Evolutionary conservation across 2,888 invertebrate species (phyloP).

Genomic region (Aporophyla lueneburgensis): DNA sequence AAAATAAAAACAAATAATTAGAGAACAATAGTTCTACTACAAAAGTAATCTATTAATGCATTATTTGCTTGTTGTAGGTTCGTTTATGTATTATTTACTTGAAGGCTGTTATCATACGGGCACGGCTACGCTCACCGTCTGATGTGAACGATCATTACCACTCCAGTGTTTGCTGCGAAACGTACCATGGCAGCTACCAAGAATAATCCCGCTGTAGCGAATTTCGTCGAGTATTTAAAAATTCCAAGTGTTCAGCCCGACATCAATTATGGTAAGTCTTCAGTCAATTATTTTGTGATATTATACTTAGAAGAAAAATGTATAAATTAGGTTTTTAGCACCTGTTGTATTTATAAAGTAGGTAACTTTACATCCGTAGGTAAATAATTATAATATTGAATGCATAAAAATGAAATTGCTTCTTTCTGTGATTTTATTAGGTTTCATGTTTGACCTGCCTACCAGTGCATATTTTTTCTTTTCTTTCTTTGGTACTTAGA

Average conservation of each 20-base stretch:
- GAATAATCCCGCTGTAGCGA: slow-evolving; percentile 91
- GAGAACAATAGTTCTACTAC: not conserved
- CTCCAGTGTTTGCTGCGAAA: slow-evolving; percentile 65
- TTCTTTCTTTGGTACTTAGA: not conserved
- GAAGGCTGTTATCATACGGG: slow-evolving; percentile 53
- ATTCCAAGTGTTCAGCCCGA: slow-evolving; percentile 95
- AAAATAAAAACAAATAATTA: not conserved
- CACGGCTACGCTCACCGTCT: slow-evolving; percentile 37
- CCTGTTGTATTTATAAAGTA: slow-evolving; percentile 1
- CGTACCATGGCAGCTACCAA: slow-evolving; percentile 79
- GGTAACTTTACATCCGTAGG: not conserved
- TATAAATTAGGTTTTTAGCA: not conserved
- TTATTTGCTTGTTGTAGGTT: slow-evolving; percentile 29
- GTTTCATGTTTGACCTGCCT: not conserved
- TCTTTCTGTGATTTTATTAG: not conserved
- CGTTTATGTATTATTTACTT: slow-evolving; percentile 25
- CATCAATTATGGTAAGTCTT: slow-evolving; percentile 93
- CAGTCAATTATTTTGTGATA: not conserved
- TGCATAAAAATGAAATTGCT: not conserved
- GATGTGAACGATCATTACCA: slow-evolving; percentile 65
- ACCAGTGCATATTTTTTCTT: not conserved
- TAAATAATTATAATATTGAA: not conserved
- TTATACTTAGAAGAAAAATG: not conserved
- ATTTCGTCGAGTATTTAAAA: slow-evolving; percentile 93
- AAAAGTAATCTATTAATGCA: slow-evolving; percentile 4